Evolutionary conservation across 2,113 vertebrate species (phyloP).

Genomic region (Phalacrocorax brasilianus): DNA sequence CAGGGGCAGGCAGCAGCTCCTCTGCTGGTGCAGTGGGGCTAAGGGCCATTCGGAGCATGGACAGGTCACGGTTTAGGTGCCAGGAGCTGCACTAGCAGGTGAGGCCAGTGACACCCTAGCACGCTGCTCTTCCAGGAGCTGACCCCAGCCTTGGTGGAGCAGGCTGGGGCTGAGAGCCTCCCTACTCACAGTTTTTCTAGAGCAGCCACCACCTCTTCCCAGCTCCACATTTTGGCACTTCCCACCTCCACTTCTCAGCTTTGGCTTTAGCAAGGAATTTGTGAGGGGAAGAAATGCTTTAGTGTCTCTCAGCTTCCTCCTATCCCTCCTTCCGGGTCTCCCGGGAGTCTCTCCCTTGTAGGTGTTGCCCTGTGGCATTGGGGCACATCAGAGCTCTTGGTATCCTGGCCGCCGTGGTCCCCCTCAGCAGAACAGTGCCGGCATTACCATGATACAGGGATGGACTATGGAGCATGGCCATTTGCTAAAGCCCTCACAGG

Average conservation of each 20-base stretch:
- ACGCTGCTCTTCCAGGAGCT: background rate
- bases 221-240: background rate
- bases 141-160: background rate
- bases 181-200: background rate
- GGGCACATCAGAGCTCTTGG: background rate
- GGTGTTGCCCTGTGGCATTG: background rate
- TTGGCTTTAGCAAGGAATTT: background rate
- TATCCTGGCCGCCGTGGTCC: background rate
- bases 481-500: background rate
- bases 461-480: rapidly evolving
- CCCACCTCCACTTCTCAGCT: background rate
- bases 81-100: background rate
- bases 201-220: background rate
- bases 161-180: background rate
- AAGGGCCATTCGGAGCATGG: background rate
- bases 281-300: background rate
- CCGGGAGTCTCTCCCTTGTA: background rate
- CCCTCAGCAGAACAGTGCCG: background rate
- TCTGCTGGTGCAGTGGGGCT: background rate
- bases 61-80: background rate
- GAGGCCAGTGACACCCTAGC: background rate
- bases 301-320: background rate
- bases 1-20: background rate
- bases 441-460: rapidly evolving
- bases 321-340: background rate